Evolutionary conservation across 37 sponge, comb jelly and placozoan species (phyloP).

Genomic region (Cliona cf. orientalis): DNA sequence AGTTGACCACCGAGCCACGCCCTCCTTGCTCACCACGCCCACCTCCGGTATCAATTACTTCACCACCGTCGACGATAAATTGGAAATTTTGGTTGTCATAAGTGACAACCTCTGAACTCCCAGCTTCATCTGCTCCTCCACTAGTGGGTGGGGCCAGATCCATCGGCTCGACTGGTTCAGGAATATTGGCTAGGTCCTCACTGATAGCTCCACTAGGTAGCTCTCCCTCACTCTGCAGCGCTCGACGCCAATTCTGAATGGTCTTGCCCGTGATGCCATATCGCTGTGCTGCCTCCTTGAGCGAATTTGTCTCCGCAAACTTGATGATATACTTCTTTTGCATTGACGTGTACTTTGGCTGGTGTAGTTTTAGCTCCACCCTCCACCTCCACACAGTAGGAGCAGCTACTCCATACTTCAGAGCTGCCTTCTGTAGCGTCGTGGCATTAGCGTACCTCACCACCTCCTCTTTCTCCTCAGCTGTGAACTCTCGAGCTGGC

Average conservation of each 20-base stretch:
- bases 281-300: constrained; percentile 73
- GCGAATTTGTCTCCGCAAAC: constrained; percentile 71
- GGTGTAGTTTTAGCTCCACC: constrained; percentile 80
- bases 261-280: constrained; percentile 79
- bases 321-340: constrained; percentile 82
- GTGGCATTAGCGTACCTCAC: constrained; percentile 83
- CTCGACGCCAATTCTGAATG: constrained; percentile 78
- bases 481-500: constrained; percentile 75
- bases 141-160: not conserved
- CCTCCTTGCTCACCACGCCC: not conserved
- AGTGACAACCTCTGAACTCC: constrained; percentile 47
- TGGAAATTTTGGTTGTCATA: constrained; percentile 62
- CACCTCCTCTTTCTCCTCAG: constrained; percentile 82
- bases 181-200: not conserved
- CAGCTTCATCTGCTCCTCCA: not conserved
- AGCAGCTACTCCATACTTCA: constrained; percentile 81
- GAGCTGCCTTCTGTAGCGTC: constrained; percentile 86
- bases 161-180: not conserved
- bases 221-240: constrained; percentile 49
- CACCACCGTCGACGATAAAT: constrained; percentile 70
- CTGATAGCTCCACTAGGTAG: not conserved
- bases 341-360: constrained; percentile 73
- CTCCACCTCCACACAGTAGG: constrained; percentile 91
- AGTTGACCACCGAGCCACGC: not conserved
- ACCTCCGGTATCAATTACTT: constrained; percentile 46